These are phyloP conservation scores for Trissoscelio sp. DNA, from an alignment of 2,888 invertebrate genomes.

Conservation along the genomic window DNA sequence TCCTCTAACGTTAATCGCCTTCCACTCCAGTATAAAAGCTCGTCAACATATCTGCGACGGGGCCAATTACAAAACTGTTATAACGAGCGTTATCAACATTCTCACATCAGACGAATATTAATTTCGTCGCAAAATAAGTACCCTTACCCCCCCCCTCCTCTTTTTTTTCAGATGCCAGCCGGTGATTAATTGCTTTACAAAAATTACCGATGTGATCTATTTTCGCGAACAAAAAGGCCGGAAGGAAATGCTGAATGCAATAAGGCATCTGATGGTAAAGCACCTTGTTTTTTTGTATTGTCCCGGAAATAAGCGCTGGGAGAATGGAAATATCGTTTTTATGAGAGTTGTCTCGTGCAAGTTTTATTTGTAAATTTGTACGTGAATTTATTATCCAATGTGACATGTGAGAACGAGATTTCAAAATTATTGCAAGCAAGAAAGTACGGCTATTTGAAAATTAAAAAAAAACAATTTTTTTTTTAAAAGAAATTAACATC, in stretches of 20 bases:
- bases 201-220: constrained; percentile 15
- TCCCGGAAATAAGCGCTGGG: constrained; percentile 6
- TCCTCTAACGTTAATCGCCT: constrained; percentile 93
- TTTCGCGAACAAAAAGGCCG: constrained; percentile 5
- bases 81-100: constrained; percentile 26
- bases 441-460: no score
- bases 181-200: constrained; percentile 33
- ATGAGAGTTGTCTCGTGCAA: not conserved
- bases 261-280: constrained; percentile 8
- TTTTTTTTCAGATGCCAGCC: not conserved
- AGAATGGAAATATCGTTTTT: not conserved
- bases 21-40: constrained; percentile 94
- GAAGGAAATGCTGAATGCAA: constrained; percentile 11
- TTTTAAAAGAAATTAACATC: not conserved
- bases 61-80: constrained; percentile 35
- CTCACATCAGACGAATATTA: constrained; percentile 15
- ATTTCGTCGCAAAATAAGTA: no score
- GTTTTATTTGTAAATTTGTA: not conserved
- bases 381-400: not conserved
- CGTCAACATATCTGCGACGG: constrained; percentile 90
- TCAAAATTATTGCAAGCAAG: no score
- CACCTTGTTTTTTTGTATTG: constrained; percentile 1
- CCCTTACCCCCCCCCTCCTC: no score
- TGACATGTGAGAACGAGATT: no score
- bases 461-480: not conserved